phyloP scores from a whole-genome alignment of 2,113 vertebrate genomes.

The Naja naja region DNA sequence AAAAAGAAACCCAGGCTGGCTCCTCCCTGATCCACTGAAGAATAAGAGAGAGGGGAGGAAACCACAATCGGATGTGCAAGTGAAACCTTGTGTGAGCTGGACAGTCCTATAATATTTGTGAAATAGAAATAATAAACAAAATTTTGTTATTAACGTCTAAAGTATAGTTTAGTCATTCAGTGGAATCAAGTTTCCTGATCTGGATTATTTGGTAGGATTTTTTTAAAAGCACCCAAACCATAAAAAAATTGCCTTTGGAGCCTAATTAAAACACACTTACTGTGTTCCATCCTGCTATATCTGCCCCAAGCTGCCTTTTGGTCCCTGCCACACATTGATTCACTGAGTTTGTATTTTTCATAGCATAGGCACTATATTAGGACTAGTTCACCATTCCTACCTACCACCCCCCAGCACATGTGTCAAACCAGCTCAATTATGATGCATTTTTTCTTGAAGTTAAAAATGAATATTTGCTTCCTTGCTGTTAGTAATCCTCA shows the following conservation, averaged over 20 bases:
- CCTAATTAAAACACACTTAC: background rate
- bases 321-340: background rate
- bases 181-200: background rate
- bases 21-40: background rate
- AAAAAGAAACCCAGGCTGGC: background rate
- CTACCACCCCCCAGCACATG: background rate
- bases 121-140: background rate
- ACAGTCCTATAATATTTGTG: background rate
- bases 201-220: background rate
- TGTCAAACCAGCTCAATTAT: background rate
- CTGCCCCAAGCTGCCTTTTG: conserved; percentile 2
- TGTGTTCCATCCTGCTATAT: background rate
- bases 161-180: background rate
- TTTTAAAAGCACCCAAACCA: background rate
- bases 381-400: background rate
- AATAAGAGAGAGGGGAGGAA: background rate
- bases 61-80: background rate
- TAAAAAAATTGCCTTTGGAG: conserved; percentile 1
- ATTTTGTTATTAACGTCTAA: background rate
- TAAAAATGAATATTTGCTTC: background rate
- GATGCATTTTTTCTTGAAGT: background rate
- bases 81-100: background rate
- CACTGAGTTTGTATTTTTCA: background rate
- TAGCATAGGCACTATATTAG: background rate
- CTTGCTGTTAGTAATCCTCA: background rate